These are phyloP conservation scores for Mobula hypostoma DNA, from an alignment of 2,113 vertebrate species.

Conservation along the genomic window DNA sequence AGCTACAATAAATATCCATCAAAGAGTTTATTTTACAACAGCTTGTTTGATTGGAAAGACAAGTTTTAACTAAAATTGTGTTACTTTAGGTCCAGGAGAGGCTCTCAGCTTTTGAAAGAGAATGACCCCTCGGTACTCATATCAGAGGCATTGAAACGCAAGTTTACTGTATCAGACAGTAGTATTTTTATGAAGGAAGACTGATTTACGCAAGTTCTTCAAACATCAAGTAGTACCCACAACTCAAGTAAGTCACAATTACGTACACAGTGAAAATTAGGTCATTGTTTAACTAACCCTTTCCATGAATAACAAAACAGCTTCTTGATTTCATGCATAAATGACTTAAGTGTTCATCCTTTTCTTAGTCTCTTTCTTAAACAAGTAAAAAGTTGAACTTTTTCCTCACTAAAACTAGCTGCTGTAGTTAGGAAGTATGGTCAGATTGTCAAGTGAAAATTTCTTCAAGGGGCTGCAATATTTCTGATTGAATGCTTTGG, in stretches of 20 bases:
- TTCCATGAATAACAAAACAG: background rate
- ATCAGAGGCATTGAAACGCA: slow-evolving; percentile 84
- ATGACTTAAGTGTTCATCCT: background rate
- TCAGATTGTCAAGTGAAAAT: background rate
- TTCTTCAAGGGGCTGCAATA: background rate
- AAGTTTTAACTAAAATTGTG: background rate
- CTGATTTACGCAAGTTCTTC: background rate
- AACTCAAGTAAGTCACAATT: background rate
- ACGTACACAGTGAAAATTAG: background rate
- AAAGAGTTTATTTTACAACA: background rate
- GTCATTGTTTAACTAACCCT: background rate
- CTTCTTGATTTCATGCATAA: background rate
- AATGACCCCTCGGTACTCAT: slow-evolving; percentile 85
- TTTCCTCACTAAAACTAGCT: background rate
- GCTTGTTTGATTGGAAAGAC: background rate
- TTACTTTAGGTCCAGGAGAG: slow-evolving; percentile 64
- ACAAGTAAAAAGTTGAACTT: background rate
- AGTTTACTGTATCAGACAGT: slow-evolving; percentile 86
- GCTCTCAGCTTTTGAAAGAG: slow-evolving; percentile 73
- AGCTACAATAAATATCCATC: background rate
- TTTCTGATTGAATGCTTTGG: background rate
- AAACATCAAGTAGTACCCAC: background rate
- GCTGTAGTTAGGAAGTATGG: background rate
- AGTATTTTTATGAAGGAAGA: slow-evolving; percentile 60
- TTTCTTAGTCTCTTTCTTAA: background rate